A percentile compares a stretch with the other conserved stretches of the same genome.
Conservation (phyloP, 35 echinoderm and acorn worm species). For the Chiridota heheva region DNA sequence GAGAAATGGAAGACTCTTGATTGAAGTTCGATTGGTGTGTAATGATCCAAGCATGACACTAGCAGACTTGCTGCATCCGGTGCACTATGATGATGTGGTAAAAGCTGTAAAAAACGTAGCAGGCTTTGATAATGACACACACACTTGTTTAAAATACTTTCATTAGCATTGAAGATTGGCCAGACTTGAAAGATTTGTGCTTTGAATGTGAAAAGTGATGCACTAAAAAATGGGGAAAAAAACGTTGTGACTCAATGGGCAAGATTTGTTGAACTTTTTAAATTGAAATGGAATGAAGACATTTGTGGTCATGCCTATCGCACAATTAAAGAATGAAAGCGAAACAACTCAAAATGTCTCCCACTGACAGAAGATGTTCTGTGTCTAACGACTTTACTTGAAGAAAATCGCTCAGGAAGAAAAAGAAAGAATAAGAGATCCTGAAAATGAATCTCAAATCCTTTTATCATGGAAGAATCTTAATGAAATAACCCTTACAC, state of each 20-base stretch:
- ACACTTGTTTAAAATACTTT: constrained; percentile 27
- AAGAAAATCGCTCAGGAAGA: constrained; percentile 10
- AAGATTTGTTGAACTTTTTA: constrained; percentile 14
- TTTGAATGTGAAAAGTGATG: constrained; percentile 16
- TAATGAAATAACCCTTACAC: constrained; percentile 50
- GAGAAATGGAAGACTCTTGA: constrained; percentile 45
- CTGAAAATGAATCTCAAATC: not conserved
- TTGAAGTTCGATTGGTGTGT: constrained; percentile 10
- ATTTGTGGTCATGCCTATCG: constrained; percentile 46
- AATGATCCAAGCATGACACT: constrained; percentile 12
- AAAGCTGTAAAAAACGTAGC: constrained; percentile 22
- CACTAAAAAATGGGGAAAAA: constrained; percentile 18
- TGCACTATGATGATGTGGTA: constrained; percentile 22
- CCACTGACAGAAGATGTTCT: constrained; percentile 58
- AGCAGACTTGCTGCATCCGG: constrained; percentile 13
- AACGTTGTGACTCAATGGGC: not conserved
- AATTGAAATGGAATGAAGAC: constrained; percentile 48
- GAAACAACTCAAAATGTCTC: constrained; percentile 54
- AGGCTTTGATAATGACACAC: constrained; percentile 59
- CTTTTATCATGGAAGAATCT: constrained; percentile 52
- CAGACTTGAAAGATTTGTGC: constrained; percentile 49
- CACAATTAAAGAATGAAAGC: constrained; percentile 25
- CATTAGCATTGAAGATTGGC: constrained; percentile 53
- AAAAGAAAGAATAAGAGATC: not conserved
- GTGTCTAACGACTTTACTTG: constrained; percentile 18